Conservation (phyloP, 2,113 vertebrate species). For the Myrmecobius fasciatus region DNA sequence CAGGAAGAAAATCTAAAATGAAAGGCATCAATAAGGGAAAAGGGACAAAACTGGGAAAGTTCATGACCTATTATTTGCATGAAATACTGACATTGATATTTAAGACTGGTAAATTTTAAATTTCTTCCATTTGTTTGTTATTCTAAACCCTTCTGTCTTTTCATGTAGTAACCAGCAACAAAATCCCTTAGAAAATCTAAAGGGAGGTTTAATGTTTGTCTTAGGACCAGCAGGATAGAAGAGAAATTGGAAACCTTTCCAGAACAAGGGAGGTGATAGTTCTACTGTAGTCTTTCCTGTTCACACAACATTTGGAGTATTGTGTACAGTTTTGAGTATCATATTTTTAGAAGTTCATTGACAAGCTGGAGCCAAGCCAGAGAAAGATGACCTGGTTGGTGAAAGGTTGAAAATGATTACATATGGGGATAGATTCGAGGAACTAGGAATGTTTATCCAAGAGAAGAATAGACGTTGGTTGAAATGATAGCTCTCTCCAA, state of each 20-base stretch:
- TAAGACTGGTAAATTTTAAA: neutral
- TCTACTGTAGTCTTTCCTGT: neutral
- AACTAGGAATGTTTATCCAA: neutral
- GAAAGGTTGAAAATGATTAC: neutral
- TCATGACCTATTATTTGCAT: neutral
- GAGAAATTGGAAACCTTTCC: neutral
- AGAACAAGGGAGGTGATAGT: slow-evolving; percentile 1
- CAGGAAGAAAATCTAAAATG: neutral
- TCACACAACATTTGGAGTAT: neutral
- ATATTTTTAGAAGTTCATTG: neutral
- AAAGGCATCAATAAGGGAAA: neutral
- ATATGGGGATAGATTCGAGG: neutral
- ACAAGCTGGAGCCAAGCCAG: neutral
- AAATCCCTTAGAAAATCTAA: neutral
- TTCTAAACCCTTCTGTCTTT: neutral
- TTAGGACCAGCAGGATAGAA: neutral
- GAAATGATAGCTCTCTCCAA: neutral
- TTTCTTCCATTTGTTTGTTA: neutral
- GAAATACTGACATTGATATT: neutral
- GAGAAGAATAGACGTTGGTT: neutral
- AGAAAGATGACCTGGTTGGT: neutral
- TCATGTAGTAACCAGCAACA: neutral
- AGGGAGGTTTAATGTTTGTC: neutral
- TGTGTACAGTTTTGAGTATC: neutral
- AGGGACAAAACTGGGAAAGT: neutral